Evolutionary conservation across 1,140 invertebrate genomes (phyloP), one percentile per base, ranked within the genome.

Genomic region (Pseudomyrmex sp.): DNA sequence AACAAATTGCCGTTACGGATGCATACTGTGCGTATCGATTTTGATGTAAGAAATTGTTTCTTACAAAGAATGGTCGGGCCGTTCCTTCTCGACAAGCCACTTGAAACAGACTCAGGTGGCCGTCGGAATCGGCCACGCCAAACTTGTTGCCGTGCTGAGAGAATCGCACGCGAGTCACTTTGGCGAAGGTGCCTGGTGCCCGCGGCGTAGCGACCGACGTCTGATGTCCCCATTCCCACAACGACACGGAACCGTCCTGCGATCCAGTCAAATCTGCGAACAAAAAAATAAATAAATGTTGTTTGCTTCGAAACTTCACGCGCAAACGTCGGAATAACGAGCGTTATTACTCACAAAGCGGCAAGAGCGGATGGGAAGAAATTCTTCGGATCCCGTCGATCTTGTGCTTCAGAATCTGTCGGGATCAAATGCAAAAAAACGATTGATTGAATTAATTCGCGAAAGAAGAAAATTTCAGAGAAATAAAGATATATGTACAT

Each of bases 121-220:
- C 98, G 92, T 98, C 97, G 2, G 97, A 97, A 94, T 99, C 99
- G 44, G 98, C 97, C 1, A 99, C 98, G 26, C 98, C 98, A 93
- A 99, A 99, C 96, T 99, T 99, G 94, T 99, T 99, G 61, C 99
- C 99, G 93, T 99, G 98, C 91, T 98, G 96, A 65, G 98, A 98
- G 93, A 99, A 99, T 65, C 97, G 95, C 35, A 99, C 97, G 84
- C 98, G 96, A 0, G 98, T 99, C 12, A 99, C 99, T 95, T 99
- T 99, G 56, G 99, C 99, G 93, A 97, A 98, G 7, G 97, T 97
- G 26, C 98, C 98, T 0, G 98, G 96, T 35, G 98, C 96, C 73
- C 99, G 95, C 5, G 98, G 97, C 56, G 97, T 97, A 89, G 98
- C 97, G 9, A 99, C 97, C 13, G 98, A 97, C 82, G 98, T 97